phyloP scores from a whole-genome alignment of 2,888 invertebrate genomes.

The Drosophila neotestacea region DNA sequence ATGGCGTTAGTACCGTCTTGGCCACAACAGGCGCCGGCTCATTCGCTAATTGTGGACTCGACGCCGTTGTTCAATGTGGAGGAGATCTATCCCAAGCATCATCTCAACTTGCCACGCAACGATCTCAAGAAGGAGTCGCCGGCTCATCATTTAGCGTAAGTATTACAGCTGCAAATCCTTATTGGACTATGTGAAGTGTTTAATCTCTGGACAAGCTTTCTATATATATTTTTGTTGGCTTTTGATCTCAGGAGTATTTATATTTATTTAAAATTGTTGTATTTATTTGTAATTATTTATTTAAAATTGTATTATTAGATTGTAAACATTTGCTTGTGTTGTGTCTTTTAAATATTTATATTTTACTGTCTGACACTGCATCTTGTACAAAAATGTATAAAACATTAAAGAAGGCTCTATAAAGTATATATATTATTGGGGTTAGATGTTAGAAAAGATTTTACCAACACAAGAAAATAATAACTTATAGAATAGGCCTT shows the following conservation, averaged over 20 bases:
- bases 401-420: too few relatives aligned
- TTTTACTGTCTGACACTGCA: background rate
- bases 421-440: too few relatives aligned
- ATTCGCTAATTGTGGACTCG: constrained; percentile 92
- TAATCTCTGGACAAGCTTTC: background rate
- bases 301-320: background rate
- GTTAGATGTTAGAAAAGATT: too few relatives aligned
- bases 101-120: constrained; percentile 87
- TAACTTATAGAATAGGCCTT: too few relatives aligned
- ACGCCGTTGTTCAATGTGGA: constrained; percentile 90
- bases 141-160: constrained; percentile 85
- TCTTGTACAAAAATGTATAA: too few relatives aligned
- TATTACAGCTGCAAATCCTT: constrained; percentile 17
- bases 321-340: background rate
- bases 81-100: constrained; percentile 87
- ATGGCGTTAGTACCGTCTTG: constrained; percentile 94
- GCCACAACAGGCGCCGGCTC: constrained; percentile 91
- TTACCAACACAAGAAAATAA: too few relatives aligned
- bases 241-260: background rate
- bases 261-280: background rate
- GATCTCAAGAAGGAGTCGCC: constrained; percentile 88
- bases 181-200: background rate
- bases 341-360: background rate
- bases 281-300: background rate
- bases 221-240: background rate